Conservation (phyloP, 1,140 invertebrate species). For the Hydropsyche tenuis region DNA sequence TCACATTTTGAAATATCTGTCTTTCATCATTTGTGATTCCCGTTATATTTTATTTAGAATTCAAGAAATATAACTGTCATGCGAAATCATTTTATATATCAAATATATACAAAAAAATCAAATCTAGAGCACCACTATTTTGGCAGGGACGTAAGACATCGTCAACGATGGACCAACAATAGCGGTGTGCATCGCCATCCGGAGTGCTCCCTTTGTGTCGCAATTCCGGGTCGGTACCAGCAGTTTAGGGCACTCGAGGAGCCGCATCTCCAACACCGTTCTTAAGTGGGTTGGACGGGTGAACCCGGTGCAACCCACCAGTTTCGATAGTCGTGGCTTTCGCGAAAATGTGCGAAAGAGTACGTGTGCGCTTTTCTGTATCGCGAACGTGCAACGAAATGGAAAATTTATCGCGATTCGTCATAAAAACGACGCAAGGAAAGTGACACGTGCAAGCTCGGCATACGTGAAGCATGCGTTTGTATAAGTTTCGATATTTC, state of each 20-base stretch:
- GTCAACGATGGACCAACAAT: background rate
- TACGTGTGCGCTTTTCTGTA: background rate
- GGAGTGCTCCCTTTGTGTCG: background rate
- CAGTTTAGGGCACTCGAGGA: slow-evolving; percentile 32
- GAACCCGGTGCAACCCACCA: too few species aligned
- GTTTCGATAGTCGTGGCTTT: too few species aligned
- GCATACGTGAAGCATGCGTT: too few species aligned
- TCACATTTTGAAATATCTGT: too few species aligned
- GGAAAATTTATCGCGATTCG: slow-evolving; percentile 30
- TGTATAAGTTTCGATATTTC: too few species aligned
- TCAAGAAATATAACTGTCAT: too few species aligned
- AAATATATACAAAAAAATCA: background rate
- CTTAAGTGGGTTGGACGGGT: slow-evolving; percentile 6
- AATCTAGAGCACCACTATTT: too few species aligned
- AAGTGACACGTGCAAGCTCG: background rate
- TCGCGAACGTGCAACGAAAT: slow-evolving; percentile 15
- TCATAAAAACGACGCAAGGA: slow-evolving; percentile 3
- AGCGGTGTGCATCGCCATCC: background rate
- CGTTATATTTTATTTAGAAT: too few species aligned
- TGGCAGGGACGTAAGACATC: too few species aligned
- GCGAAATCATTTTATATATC: background rate
- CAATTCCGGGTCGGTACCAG: background rate
- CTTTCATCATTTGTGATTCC: too few species aligned
- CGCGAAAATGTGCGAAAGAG: too few species aligned
- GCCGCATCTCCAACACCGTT: background rate